Evolutionary conservation across 2,888 invertebrate species (phyloP), one percentile per base, ranked within the genome.

Genomic region (Campoplex capitator): DNA sequence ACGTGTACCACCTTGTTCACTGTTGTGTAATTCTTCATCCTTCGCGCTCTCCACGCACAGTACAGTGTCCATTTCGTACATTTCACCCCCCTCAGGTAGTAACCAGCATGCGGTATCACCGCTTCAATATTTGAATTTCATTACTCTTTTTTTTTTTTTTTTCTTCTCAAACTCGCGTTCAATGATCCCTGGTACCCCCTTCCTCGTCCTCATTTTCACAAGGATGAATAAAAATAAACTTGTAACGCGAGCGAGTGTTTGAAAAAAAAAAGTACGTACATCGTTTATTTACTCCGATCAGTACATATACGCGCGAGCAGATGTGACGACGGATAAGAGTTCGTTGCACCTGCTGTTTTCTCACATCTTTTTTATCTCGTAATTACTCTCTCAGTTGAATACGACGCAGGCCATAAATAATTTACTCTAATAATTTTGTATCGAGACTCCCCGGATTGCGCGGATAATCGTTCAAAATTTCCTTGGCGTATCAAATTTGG

Each of bases 311-410:
- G 38, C 3, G 62, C 16, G 62, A 32, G 62, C 62, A 62, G 62
- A 62, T 54, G 35, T 11, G 9, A n/a, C 54, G 54, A 51, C 74
- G 67, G 56, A 74, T 65, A 71, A 84, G 75, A 82, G 77, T 82
- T 82, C 81, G 65, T 82, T 85, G 84, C 85, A 82, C 81, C 77
- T 82, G 77, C 54, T 18, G 13, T 11, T 45, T 42, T 48, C 42
- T 42, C 32, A 23, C 28, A 9, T 58, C 56, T 45, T 38, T 11
- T 8, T n/a, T 56, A 28, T 76, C 48, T 71, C 28, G 48, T 71
- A 62, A 75, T 62, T 35, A 56, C 54, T 56, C 56, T 32, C 16
- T 16, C 32, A 8, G 38, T 28, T 16, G 32, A 3, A 32, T 16
- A 58, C 3, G 62, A 28, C 28, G 18, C 0, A 28, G 32, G 4